Conservation (phyloP, 2,113 vertebrate genomes). For the Macroglossus sobrinus region DNA sequence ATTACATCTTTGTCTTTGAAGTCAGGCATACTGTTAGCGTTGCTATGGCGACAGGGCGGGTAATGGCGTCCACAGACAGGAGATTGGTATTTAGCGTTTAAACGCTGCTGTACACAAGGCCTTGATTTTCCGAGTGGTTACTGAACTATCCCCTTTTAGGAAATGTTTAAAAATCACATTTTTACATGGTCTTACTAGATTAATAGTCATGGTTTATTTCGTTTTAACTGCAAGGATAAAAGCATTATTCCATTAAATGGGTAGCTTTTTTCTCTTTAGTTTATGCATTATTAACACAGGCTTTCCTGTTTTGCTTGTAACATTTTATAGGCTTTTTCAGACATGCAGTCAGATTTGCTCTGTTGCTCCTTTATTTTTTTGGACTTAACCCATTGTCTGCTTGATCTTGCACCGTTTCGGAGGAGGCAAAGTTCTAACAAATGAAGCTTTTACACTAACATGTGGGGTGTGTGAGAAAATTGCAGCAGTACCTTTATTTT, state of each 20-base stretch:
- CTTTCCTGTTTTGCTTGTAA: constrained; percentile 88
- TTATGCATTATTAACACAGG: constrained; percentile 89
- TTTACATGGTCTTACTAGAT: constrained; percentile 81
- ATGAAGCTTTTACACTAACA: too few species aligned
- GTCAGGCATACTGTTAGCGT: constrained; percentile 90
- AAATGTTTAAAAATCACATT: constrained; percentile 83
- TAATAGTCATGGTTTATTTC: constrained; percentile 86
- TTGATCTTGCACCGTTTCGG: not conserved
- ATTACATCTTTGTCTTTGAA: constrained; percentile 98
- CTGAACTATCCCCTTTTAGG: constrained; percentile 77
- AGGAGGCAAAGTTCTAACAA: not conserved
- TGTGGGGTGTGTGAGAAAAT: not conserved
- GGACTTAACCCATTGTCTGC: constrained; percentile 80
- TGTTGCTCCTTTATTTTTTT: constrained; percentile 79
- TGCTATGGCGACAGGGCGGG: constrained; percentile 91
- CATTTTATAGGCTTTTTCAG: constrained; percentile 86
- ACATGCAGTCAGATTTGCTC: constrained; percentile 84
- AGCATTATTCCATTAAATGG: constrained; percentile 85
- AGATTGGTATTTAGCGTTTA: constrained; percentile 82
- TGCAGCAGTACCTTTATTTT: not conserved
- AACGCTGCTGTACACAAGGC: constrained; percentile 80
- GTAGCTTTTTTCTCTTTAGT: constrained; percentile 72
- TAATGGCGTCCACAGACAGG: constrained; percentile 85
- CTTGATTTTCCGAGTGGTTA: constrained; percentile 80
- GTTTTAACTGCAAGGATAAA: constrained; percentile 84